Percentiles rank a stretch among this genome's conserved stretches.
phyloP scores from a whole-genome alignment of 1,140 invertebrate genomes.

The Antheraea mylitta region DNA sequence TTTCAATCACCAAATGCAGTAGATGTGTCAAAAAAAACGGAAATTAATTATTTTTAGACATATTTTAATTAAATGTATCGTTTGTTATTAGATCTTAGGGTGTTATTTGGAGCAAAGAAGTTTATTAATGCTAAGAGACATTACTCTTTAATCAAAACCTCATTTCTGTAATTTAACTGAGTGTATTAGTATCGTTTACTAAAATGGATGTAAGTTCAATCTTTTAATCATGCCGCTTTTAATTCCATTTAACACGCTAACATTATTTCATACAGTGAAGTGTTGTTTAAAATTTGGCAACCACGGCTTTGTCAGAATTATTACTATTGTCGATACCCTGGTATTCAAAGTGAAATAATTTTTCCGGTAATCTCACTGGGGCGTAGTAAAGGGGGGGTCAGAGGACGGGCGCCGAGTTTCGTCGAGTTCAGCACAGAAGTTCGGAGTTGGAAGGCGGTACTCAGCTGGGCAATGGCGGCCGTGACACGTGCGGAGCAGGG shows the following conservation, averaged over 20 bases:
- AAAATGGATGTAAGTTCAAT: background rate
- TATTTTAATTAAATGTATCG: background rate
- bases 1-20: background rate
- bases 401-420: constrained; percentile 74
- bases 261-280: constrained; percentile 2
- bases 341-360: constrained; percentile 49
- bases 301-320: background rate
- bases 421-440: constrained; percentile 78
- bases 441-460: constrained; percentile 78
- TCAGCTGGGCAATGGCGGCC: constrained; percentile 76
- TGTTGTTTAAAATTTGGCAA: constrained; percentile 14
- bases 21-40: background rate
- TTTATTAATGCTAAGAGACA: background rate
- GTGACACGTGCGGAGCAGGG: constrained; percentile 59
- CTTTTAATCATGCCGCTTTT: background rate
- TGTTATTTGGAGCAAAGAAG: background rate
- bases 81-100: background rate
- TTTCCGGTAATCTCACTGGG: constrained; percentile 51
- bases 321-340: constrained; percentile 26
- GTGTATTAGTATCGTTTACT: background rate
- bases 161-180: background rate
- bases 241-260: background rate
- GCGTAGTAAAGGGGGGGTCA: constrained; percentile 55
- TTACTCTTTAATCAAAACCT: no score
- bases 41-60: background rate